Evolutionary conservation across 2,113 vertebrate species (phyloP), one percentile per base, ranked within the genome.

Genomic region (Neolamprologus fasciatus): DNA sequence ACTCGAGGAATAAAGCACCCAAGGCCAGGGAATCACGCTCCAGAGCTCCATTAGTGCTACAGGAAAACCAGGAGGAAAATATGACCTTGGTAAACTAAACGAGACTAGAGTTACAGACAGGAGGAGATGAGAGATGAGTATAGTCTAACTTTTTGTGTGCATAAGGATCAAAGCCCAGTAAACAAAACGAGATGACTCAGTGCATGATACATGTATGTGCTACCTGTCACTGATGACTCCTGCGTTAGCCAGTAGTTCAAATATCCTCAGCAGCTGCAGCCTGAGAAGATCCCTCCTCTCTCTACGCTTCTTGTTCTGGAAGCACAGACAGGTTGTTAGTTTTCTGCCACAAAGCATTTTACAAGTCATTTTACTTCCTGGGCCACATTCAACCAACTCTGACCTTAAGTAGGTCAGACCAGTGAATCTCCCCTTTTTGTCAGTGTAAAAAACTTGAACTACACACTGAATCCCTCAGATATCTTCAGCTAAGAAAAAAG

Each of bases 191-290:
- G 8, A 40, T 8, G 21, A 8, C 21, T 40, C 23, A 33, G 26
- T 8, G 31, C 16, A 78, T 37, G 5, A 68, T 68, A n/a, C 26
- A 79, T 31, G 7, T 47, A 35, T 35, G 19, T 26, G 66, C 45
- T 96, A 99, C 99, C 98, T 99, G 97, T 99, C 98, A 95, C 98
- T 99, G 96, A 99, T 99, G 17, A 99, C 98, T 53, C 97, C 98
- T 19, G 98, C 98, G 82, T 98, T 99, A 51, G 98, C 99, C 92
- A 99, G 93, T 57, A 99, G 97, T 84, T 99, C 99, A 94, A 99
- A 99, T 91, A 99, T 99, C 80, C 98, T 94, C 81, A 99, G 96
- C 42, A 99, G 95, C 45, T 99, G 99, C 45, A 99, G 96, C 82
- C 99, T 94, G 28, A 99, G 96, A 12, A 99, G 96, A 91, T 99